Evolutionary conservation across 2,888 invertebrate species (phyloP).

Genomic region (Peribatodes rhomboidaria): DNA sequence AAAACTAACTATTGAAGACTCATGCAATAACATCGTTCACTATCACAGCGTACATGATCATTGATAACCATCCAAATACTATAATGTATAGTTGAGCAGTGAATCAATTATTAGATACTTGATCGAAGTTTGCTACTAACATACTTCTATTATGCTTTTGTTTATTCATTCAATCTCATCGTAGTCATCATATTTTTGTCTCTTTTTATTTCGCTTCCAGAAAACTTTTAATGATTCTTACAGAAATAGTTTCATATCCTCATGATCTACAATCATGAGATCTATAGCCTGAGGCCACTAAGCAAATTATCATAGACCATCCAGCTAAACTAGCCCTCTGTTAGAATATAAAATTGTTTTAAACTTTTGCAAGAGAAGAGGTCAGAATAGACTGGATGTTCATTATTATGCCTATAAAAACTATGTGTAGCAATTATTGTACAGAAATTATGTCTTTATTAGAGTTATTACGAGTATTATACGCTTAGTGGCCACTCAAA

Average conservation of each 20-base stretch:
- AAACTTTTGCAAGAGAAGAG: constrained; percentile 34
- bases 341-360: constrained; percentile 6
- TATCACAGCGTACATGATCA: no score
- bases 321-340: constrained; percentile 58
- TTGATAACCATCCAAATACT: no score
- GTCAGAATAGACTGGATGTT: constrained; percentile 55
- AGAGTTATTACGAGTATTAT: constrained; percentile 70
- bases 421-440: constrained; percentile 57
- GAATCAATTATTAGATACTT: no score
- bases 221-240: constrained; percentile 41
- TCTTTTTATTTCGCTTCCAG: constrained; percentile 21
- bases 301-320: constrained; percentile 55
- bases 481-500: constrained; percentile 54
- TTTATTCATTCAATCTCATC: neutral
- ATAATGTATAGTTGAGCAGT: no score
- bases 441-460: constrained; percentile 77
- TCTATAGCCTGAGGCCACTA: constrained; percentile 68
- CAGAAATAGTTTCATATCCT: constrained; percentile 58
- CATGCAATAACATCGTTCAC: no score
- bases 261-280: constrained; percentile 69
- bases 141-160: no score
- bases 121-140: no score
- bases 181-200: neutral
- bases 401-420: constrained; percentile 58
- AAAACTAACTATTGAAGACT: no score